Base-by-base conservation (phyloP, 2,797 vertebrate species). In the Dendrocincla fuliginosa region DNA sequence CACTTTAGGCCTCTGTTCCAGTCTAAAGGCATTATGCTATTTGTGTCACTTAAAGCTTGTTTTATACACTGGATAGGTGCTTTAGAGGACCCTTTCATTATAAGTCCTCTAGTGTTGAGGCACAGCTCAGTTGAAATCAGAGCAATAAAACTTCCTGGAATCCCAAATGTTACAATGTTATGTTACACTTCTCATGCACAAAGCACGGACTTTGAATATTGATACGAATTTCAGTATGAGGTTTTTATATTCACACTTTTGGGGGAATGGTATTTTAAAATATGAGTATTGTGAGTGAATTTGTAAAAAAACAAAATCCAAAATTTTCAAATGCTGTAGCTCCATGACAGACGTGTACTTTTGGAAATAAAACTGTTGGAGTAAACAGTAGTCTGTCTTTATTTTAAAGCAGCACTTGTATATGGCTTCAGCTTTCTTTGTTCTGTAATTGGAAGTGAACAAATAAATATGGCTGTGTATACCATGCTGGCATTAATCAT, bases 361-460 rank as follows among this genome's bases (percentile, higher is more conserved):
- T 93, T 98, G 97, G 93, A 98, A 98, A 98, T 98, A 98, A 98
- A 98, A 97, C 91, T 95, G 92, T 95, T 96, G 89, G 95, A 97
- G 91, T 95, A 98, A 98, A 96, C 68, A 96, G 83, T 96, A 84
- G 93, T 97, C 87, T 97, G 96, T 97, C 96, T 97, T 94, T 82
- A 80, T 97, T 97, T 80, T 94, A 80, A 76, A 85, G 55, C 69
- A 96, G 60, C 59, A 70, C 65, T 73, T 91, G 61, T 93, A 82
- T 98, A 92, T 98, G 92, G 78, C 84, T 96, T 97, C 64, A 94
- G 92, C 90, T 95, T 97, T 86, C 73, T 87, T 75, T 92, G 93
- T 93, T 60, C 32, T 92, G 84, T 84, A 76, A 79, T 55, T 77
- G 74, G 61, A 95, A 89, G 79, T 90, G 81, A 75, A 46, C 57